A percentile compares a stretch with the other conserved stretches of the same genome.
These are phyloP conservation scores for Chrysomallon squamiferum DNA, from an alignment of 1,140 invertebrate species.

Conservation along the genomic window DNA sequence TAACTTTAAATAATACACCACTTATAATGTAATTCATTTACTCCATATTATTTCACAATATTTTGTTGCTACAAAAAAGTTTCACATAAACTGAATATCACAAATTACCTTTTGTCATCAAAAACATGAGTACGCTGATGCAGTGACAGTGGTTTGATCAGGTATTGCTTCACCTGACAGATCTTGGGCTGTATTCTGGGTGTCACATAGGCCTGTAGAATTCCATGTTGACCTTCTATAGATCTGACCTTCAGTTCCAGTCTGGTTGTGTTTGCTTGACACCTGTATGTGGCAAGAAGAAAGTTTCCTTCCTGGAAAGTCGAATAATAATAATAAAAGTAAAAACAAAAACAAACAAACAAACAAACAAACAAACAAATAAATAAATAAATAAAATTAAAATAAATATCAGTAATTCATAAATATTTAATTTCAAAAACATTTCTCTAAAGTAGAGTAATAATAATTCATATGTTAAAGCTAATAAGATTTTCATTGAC, in stretches of 20 bases:
- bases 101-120: conserved; percentile 67
- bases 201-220: conserved; percentile 80
- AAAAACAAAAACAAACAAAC: background rate
- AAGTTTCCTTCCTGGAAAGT: conserved; percentile 74
- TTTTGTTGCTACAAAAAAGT: too few relatives aligned
- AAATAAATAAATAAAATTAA: background rate
- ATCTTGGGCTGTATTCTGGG: conserved; percentile 80
- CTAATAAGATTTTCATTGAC: too few relatives aligned
- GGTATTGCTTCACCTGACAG: conserved; percentile 73
- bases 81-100: too few relatives aligned
- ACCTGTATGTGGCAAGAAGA: conserved; percentile 83
- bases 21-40: too few relatives aligned
- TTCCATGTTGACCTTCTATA: conserved; percentile 81
- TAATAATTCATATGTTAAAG: too few relatives aligned
- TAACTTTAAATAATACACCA: too few relatives aligned
- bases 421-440: too few relatives aligned
- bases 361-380: too few relatives aligned
- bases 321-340: background rate
- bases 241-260: conserved; percentile 79
- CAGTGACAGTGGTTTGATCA: conserved; percentile 78
- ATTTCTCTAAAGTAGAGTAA: too few relatives aligned
- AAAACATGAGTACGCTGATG: conserved; percentile 74
- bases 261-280: conserved; percentile 84
- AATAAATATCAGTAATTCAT: too few relatives aligned
- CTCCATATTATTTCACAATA: too few relatives aligned